Base-by-base conservation (phyloP, 2,888 invertebrate genomes). In the Dynastes hyllus region DNA sequence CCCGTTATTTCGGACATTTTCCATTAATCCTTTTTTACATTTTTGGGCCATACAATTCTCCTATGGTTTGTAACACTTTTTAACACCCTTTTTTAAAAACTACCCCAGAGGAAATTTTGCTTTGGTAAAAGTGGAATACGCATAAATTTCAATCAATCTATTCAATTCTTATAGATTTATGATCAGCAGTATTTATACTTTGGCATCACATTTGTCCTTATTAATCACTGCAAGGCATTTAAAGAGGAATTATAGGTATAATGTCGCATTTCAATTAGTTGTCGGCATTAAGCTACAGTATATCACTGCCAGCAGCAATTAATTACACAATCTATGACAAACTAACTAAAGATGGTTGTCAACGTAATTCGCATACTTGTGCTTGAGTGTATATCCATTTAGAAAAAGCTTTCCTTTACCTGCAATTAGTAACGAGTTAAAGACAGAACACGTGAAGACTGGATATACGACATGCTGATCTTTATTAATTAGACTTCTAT, bases 291-390 rank as follows among this genome's bases (percentile, higher is more conserved):
- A 58, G n/a, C 22, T 1, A 22, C 55, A 58, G 16, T 58, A 22
- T 58, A 22, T 22, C 8, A 58, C 22, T 22, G 55, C 5, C 22
- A 58, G n/a, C 22, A 22, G 22, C 27, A 22, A 58, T 9, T 58
- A 58, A 58, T 22, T 58, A 27, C 6, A 58, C 22, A 58, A 58
- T 22, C 55, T 58, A 58, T 22, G 55, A 58, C 27, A 58, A 58
- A 58, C 22, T 58, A 58, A 58, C 55, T 58, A 22, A 58, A 16
- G 55, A 58, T 58, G 55, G n/a, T 58, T 58, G 55, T 22, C 55
- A 58, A 58, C 16, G 2, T 22, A 8, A 16, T 16, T 58, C 16
- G 55, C 22, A 58, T 27, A 58, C 8, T 58, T 16, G 22, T 0
- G 22, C 22, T 58, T 22, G 22, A 58, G n/a, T 22, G 55, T 8